Conservation (phyloP, 2,797 vertebrate species). For the Lates japonicus region DNA sequence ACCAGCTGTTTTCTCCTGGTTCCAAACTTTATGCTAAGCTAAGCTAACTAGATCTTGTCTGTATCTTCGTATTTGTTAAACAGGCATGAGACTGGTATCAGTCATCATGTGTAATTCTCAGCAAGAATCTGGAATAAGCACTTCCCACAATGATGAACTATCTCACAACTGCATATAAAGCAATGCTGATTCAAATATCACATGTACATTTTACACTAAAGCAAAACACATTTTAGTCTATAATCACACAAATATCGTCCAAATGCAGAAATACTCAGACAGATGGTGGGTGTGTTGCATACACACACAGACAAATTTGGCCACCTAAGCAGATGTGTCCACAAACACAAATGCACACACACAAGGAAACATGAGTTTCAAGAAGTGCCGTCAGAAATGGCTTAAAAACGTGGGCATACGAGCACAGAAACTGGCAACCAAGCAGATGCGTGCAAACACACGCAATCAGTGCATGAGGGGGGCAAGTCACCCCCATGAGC, state of each 20-base stretch:
- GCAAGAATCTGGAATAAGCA: background rate
- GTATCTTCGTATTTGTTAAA: background rate
- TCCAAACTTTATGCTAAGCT: background rate
- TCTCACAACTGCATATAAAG: conserved; percentile 10
- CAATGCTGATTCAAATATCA: conserved; percentile 38
- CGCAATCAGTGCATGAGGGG: conserved; percentile 49
- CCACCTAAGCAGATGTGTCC: conserved; percentile 79
- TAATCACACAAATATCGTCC: conserved; percentile 63
- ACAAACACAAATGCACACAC: conserved; percentile 40
- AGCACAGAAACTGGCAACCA: conserved; percentile 43
- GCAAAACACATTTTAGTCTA: conserved; percentile 56
- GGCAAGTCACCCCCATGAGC: conserved; percentile 51
- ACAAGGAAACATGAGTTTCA: conserved; percentile 48
- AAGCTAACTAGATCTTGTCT: background rate
- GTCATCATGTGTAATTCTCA: conserved; percentile 5
- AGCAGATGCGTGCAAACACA: conserved; percentile 62
- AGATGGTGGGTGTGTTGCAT: conserved; percentile 74
- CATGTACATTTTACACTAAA: conserved; percentile 50
- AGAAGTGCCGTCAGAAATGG: conserved; percentile 52
- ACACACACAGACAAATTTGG: conserved; percentile 65
- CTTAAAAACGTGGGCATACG: conserved; percentile 50
- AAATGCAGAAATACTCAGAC: conserved; percentile 66
- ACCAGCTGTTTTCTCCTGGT: no score
- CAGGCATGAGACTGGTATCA: background rate
- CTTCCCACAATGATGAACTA: conserved; percentile 5